Base-by-base conservation (phyloP, 2,797 vertebrate genomes). In the Sandelia bainsii region DNA sequence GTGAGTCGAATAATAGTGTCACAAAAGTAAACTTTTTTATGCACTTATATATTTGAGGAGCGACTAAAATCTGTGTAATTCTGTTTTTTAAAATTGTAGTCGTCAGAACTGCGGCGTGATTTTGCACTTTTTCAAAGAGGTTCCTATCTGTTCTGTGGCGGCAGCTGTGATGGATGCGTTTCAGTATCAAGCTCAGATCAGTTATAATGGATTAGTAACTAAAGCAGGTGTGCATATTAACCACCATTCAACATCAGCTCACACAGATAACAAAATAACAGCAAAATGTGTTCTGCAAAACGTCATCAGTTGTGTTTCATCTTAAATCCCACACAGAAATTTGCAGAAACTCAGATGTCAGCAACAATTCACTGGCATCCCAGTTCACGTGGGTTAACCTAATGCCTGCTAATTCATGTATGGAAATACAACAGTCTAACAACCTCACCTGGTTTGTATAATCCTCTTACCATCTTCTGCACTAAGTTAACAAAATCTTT, bases 151-250 rank as follows among this genome's bases (percentile, higher is more conserved):
- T 74, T 16, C 2, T 0, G 25, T 95, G 71, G 57, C 42, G 0
- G 5, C 3, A 1, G 85, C 76, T 3, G 0, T 93, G 42, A 22
- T 0, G 2, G 12, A 19, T 2, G 5, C 66, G 11, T 53, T 93
- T 27, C 22, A 27, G 6, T 32, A 58, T 2, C 22, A 62, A 4
- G 1, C n/a, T 12, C 27, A 16, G 1, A 62, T 88, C 20, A 1
- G 0, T 20, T 84, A 62, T 27, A 8, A 32, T 7, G 82, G 89
- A 37, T 7, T 0, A 20, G 83, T 93, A 61, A 85, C 25, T 8
- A 82, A 70, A 87, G 83, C 82, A 34, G 93, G 94, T 94, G 60
- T 62, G 91, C 80, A 9, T 20, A 27, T 14, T 23, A 39, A 17
- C 13, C 16, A 23, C 17, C 45, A 53, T 56, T 50, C 20, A 66